Percentiles rank a stretch among this genome's conserved stretches.
phyloP scores from a whole-genome alignment of 1,140 invertebrate genomes.

The Ruditapes philippinarum region DNA sequence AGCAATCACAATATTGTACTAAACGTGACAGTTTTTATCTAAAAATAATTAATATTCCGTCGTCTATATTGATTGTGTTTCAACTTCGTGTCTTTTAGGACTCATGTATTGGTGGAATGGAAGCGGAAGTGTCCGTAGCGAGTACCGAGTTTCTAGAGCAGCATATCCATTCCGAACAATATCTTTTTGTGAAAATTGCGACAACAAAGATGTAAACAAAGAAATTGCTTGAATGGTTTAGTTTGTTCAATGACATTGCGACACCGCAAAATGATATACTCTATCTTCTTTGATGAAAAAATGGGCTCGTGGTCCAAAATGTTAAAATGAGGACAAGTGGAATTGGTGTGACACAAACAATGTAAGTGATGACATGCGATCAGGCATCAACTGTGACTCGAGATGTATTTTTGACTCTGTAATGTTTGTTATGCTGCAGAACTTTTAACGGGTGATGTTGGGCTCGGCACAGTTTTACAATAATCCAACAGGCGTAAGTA shows the following conservation, averaged over 20 bases:
- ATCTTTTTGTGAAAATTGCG: too few species aligned
- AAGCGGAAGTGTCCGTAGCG: too few species aligned
- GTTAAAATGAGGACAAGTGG: not conserved
- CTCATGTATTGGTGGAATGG: too few species aligned
- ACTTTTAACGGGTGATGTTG: not conserved
- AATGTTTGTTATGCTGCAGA: not conserved
- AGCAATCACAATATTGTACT: too few species aligned
- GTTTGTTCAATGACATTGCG: not conserved
- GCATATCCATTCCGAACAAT: too few species aligned
- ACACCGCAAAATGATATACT: conserved; percentile 5
- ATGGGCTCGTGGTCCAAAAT: conserved; percentile 3
- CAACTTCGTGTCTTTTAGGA: too few species aligned
- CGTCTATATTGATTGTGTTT: too few species aligned
- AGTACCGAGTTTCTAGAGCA: too few species aligned
- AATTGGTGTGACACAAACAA: conserved; percentile 34
- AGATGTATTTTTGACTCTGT: not conserved
- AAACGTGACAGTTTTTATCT: too few species aligned
- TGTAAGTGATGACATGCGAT: not conserved
- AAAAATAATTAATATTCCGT: too few species aligned
- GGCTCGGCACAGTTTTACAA: not conserved
- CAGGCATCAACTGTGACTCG: not conserved
- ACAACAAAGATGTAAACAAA: conserved; percentile 19
- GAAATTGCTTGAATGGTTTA: conserved; percentile 35
- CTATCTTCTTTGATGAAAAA: not conserved
- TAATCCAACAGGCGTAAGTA: not conserved